Base-by-base conservation (phyloP, 1,140 invertebrate species). In the Drosophila tropicalis region DNA sequence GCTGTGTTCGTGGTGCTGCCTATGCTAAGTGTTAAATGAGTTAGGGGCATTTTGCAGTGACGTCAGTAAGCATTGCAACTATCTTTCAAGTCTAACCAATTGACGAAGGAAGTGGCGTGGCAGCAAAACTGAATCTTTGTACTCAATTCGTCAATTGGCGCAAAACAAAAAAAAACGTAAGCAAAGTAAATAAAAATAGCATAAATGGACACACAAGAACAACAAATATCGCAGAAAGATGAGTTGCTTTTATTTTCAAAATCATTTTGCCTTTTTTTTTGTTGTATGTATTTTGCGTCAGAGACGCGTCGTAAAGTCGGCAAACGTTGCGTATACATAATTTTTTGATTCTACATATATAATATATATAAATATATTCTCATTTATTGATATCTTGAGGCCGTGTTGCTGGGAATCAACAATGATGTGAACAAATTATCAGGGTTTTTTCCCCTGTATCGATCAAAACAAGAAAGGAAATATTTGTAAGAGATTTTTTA, bases 191-290 rank as follows among this genome's bases (percentile, higher is more conserved):
- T 70, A 75, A 64, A 86, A 86, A 87, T 82, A 87, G 67, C 76
- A 76, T 69, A 81, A 73, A 80, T 77, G 67, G 58, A 72, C 73
- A 81, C 12, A 68, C 60, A 70, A 72, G 51, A 41, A 47, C 79
- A 70, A 86, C 75, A 67, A 58, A 51, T 58, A 29, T 29, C 29
- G 29, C 29, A 67, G 34, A 69, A 67, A 67, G 55, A 80, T 74
- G 76, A 83, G 72, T 87, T 89, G 84, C 76, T 68, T 89, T 87
- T 87, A 87, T 89, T 87, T 89, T 80, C 36, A 65, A 83, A 87
- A 73, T 73, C 72, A 63, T 78, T 6, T 89, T 86, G 62, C 10
- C 13, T 68, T 69, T 76, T 67, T 67, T 56, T 13, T 19, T 54
- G 29, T 29, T 29, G 5, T 29, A 29, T 29, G 29, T 29, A 29